Conservation (phyloP, 2,888 invertebrate genomes). For the Camponotus fellah region DNA sequence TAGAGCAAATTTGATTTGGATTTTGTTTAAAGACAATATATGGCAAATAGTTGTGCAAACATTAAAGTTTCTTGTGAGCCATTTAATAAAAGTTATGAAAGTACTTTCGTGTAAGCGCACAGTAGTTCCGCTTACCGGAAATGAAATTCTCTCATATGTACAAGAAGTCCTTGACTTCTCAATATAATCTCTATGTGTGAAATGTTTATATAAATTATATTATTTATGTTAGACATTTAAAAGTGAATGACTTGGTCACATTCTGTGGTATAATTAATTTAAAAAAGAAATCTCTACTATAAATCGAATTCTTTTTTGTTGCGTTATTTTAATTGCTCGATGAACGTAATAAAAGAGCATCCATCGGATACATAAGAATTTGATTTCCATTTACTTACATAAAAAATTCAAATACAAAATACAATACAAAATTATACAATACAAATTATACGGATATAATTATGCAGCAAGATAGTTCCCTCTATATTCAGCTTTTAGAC, state of each 20-base stretch:
- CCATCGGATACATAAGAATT: conserved; percentile 8
- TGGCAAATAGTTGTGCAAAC: not conserved
- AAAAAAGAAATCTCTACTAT: not conserved
- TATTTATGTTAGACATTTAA: not conserved
- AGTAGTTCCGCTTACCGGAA: conserved; percentile 54
- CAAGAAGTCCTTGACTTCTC: conserved; percentile 24
- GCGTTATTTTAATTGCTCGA: not conserved
- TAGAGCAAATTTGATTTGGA: not conserved
- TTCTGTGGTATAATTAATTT: conserved; percentile 10
- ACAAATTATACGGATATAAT: not conserved
- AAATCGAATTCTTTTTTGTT: not conserved
- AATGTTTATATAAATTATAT: conserved; percentile 11
- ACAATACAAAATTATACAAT: not conserved
- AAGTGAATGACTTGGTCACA: not conserved
- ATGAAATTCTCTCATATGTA: conserved; percentile 35
- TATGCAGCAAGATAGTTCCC: conserved; percentile 35
- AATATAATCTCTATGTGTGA: not conserved
- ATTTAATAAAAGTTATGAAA: not conserved
- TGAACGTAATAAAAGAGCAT: conserved; percentile 10
- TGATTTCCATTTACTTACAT: conserved; percentile 53
- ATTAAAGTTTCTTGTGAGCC: not conserved
- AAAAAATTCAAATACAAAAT: conserved; percentile 33
- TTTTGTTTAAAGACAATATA: not conserved
- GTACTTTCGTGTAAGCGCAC: conserved; percentile 23
- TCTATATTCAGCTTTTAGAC: conserved; percentile 41